Conservation (phyloP, 1,140 invertebrate species). For the Acromyrmex charruanus region DNA sequence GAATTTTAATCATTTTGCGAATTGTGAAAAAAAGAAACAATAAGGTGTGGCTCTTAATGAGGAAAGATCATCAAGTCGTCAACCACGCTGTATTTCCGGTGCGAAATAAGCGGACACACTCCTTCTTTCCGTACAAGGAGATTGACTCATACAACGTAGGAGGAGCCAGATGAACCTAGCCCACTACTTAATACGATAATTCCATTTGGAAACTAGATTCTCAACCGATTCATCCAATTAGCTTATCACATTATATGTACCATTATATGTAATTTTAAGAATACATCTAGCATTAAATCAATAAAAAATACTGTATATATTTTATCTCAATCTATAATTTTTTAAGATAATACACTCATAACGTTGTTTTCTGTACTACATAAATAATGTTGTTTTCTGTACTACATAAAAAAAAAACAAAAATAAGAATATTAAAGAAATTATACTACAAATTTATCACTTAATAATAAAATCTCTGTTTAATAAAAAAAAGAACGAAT, state of each 20-base stretch:
- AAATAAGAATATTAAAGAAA: neutral
- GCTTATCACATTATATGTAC: neutral
- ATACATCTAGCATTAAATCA: neutral
- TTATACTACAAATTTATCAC: neutral
- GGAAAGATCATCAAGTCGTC: slow-evolving; percentile 63
- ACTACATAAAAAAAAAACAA: neutral
- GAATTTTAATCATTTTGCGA: neutral
- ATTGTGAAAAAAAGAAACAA: neutral
- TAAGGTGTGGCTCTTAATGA: slow-evolving; percentile 68
- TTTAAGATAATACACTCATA: neutral
- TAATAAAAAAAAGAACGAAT: neutral
- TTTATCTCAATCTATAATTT: neutral
- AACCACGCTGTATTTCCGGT: slow-evolving; percentile 67
- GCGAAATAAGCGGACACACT: slow-evolving; percentile 44
- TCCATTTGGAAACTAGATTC: neutral
- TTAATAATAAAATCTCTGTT: neutral
- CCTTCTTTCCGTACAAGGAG: slow-evolving; percentile 72
- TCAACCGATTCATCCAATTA: neutral
- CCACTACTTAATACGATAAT: slow-evolving; percentile 55
- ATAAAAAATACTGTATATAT: neutral
- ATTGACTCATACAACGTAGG: slow-evolving; percentile 81
- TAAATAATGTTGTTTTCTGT: neutral
- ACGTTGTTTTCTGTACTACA: neutral
- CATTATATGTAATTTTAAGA: neutral
- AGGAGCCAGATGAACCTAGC: slow-evolving; percentile 74